Base-by-base conservation (phyloP, 2,113 vertebrate species). In the Boulengeromyrus knoepffleri region DNA sequence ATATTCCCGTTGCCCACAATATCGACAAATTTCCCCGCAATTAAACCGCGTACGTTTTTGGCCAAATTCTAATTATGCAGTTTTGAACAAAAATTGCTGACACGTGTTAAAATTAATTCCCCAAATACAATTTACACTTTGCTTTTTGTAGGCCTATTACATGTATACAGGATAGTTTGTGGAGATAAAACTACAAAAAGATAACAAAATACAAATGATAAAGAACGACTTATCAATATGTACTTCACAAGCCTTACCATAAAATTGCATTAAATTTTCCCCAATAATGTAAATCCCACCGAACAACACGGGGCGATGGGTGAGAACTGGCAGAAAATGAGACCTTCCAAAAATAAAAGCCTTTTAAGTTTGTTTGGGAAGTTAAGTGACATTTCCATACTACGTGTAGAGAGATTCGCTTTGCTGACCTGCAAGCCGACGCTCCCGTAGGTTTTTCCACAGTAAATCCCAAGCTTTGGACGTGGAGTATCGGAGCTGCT, bases 401-500 rank as follows among this genome's bases (percentile, higher is more conserved):
- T 62, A 62, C 1, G 8, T 62, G 24, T 7, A 56, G 53, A 56
- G 53, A n/a, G 58, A 62, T 24, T n/a, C 8, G 2, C n/a, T 66
- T n/a, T 66, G 62, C 98, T 95, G 95, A 99, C 98, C 98, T 99
- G 98, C 96, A 92, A 98, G 96, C n/a, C 97, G 96, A 91, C 96
- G 94, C 94, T 98, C 97, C 3, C 98, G 95, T 93, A 98, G 96
- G 91, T 95, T 97, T 90, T 90, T 98, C 98, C 98, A 97, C 88
- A 99, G 96, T 92, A 97, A 93, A 91, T 97, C 97, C 98, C 98
- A 98, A 92, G 98, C 98, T 96, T 97, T 96, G 95, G 96, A 95
- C 21, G 97, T 97, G 95, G 97, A 98, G 95, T 96, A 96, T 92
- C 97, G 97, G 90, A 99, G 90, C 94, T 98, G 97, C 93, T 97